These are phyloP conservation scores for Steatocranus sp. DNA, from an alignment of 2,797 vertebrate genomes.

Conservation along the genomic window DNA sequence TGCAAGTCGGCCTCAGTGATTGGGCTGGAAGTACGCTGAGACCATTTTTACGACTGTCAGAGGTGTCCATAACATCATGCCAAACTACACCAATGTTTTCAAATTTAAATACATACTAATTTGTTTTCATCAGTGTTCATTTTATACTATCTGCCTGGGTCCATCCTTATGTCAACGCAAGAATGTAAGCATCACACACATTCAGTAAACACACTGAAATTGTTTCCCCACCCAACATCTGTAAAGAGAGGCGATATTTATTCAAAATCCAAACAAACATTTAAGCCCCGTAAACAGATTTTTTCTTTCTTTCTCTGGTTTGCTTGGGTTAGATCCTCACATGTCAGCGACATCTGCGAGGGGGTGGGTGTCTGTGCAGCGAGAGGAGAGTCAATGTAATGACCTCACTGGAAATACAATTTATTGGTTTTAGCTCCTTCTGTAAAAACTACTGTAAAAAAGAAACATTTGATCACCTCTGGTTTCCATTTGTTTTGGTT, in stretches of 20 bases:
- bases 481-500: not conserved
- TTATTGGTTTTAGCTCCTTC: not conserved
- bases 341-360: not conserved
- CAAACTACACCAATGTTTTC: not conserved
- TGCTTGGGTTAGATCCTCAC: not conserved
- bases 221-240: not conserved
- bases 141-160: not conserved
- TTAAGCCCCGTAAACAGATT: constrained; percentile 40
- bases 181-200: constrained; percentile 40
- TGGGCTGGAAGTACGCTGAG: not conserved
- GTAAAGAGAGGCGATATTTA: constrained; percentile 37
- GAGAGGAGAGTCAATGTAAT: not conserved
- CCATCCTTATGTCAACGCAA: not conserved
- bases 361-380: not conserved
- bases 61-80: not conserved
- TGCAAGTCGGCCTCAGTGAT: not conserved
- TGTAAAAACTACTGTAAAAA: not conserved
- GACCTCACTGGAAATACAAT: constrained; percentile 1
- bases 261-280: constrained; percentile 52
- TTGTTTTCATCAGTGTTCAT: not conserved
- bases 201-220: constrained; percentile 41
- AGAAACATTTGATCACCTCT: not conserved
- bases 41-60: not conserved
- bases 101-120: not conserved
- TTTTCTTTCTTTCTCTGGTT: not conserved